Percentiles rank a stretch among this genome's conserved stretches.
Evolutionary conservation across 2,797 vertebrate species (phyloP).

Genomic region (Pantherophis alleghaniensis): DNA sequence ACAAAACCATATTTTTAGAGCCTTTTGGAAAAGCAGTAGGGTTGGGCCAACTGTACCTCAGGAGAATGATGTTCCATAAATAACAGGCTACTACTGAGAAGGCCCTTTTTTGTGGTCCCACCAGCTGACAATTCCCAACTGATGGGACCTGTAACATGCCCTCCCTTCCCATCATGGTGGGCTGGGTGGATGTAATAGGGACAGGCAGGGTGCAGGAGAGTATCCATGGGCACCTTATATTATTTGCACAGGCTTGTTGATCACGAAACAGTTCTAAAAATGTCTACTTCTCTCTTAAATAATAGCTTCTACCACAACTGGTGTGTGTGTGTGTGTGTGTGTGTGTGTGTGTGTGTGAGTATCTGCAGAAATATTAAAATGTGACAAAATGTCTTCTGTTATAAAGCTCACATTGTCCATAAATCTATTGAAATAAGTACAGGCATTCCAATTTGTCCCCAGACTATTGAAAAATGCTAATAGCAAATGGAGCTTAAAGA

Average conservation of each 20-base stretch:
- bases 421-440: slow-evolving; percentile 13
- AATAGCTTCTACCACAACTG: accelerated
- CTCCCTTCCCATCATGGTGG: not conserved
- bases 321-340: not conserved
- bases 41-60: not conserved
- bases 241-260: not conserved
- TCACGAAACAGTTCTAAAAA: not conserved
- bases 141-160: not conserved
- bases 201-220: not conserved
- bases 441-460: slow-evolving; percentile 40
- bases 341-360: no score
- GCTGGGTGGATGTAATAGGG: not conserved
- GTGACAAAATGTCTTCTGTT: slow-evolving; percentile 36
- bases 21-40: not conserved
- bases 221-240: not conserved
- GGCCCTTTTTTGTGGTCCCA: not conserved
- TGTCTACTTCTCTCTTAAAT: slow-evolving; percentile 19
- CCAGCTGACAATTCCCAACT: not conserved
- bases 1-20: not conserved
- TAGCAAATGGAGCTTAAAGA: slow-evolving; percentile 38
- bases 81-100: not conserved
- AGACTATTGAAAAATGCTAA: slow-evolving; percentile 49
- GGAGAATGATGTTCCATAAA: not conserved
- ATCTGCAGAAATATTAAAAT: slow-evolving; percentile 27
- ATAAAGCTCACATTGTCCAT: slow-evolving; percentile 13